A percentile compares a stretch with the other conserved stretches of the same genome.
Evolutionary conservation across 2,797 vertebrate genomes (phyloP).

Genomic region (Menidia menidia): DNA sequence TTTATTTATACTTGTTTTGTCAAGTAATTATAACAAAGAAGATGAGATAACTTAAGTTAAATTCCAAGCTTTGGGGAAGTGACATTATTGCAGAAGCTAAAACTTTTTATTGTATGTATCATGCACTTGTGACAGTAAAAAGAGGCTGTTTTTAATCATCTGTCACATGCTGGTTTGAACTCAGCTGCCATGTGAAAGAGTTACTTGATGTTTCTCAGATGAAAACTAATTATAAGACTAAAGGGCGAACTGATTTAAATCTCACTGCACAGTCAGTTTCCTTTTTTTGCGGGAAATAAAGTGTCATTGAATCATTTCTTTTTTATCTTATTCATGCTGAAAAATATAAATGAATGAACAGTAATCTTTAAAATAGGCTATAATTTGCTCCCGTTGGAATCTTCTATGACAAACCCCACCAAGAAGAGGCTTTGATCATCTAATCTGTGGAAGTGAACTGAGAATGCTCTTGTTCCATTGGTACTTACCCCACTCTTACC

Average conservation of each 20-base stretch:
- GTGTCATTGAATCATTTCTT: neutral
- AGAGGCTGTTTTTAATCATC: too few relatives aligned
- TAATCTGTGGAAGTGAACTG: neutral
- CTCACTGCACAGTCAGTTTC: neutral
- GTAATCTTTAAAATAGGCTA: neutral
- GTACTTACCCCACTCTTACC: neutral
- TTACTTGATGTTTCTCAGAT: neutral
- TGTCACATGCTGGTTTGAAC: neutral
- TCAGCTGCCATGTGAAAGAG: neutral
- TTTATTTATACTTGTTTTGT: too few relatives aligned
- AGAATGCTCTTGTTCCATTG: neutral
- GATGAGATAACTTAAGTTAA: too few relatives aligned
- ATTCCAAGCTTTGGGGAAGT: too few relatives aligned
- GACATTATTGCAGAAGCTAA: too few relatives aligned
- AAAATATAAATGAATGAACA: neutral
- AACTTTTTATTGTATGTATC: too few relatives aligned
- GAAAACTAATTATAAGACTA: neutral
- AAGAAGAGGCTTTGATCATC: neutral
- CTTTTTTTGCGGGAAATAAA: neutral
- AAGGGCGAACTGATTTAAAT: neutral
- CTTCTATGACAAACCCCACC: neutral
- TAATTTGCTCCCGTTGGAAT: neutral
- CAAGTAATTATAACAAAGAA: too few relatives aligned
- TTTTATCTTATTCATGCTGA: neutral
- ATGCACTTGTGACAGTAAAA: too few relatives aligned